A percentile compares a stretch with the other conserved stretches of the same genome.
phyloP scores from a whole-genome alignment of 2,888 invertebrate species.

The Mythimna vitellina region DNA sequence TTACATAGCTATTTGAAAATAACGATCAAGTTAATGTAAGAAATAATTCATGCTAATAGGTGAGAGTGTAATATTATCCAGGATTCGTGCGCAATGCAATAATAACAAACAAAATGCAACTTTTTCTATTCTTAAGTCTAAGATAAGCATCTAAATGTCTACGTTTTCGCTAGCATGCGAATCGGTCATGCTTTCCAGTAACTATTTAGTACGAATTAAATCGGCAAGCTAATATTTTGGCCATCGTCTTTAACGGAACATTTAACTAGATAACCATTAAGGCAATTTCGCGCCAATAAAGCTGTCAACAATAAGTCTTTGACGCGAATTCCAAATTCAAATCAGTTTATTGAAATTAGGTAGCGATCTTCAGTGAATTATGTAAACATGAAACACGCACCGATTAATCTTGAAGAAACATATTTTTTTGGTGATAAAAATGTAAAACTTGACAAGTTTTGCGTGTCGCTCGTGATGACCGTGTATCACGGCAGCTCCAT shows the following conservation, averaged over 20 bases:
- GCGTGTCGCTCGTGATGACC: slow-evolving; percentile 47
- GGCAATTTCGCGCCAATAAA: slow-evolving; percentile 49
- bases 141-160: slow-evolving; percentile 43
- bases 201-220: slow-evolving; percentile 36
- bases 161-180: slow-evolving; percentile 41
- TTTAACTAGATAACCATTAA: slow-evolving; percentile 38
- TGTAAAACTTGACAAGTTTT: slow-evolving; percentile 29
- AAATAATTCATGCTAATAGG: slow-evolving; percentile 14
- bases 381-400: slow-evolving; percentile 49
- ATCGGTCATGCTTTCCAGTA: slow-evolving; percentile 51
- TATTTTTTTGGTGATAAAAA: slow-evolving; percentile 52
- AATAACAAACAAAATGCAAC: slow-evolving; percentile 27
- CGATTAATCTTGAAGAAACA: slow-evolving; percentile 44
- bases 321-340: slow-evolving; percentile 57
- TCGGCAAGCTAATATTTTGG: slow-evolving; percentile 41
- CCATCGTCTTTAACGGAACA: slow-evolving; percentile 41
- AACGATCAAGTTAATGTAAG: slow-evolving; percentile 7
- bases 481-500: slow-evolving; percentile 49
- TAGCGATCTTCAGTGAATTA: slow-evolving; percentile 44
- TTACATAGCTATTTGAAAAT: neutral
- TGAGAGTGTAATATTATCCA: slow-evolving; percentile 34
- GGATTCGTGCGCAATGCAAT: slow-evolving; percentile 34
- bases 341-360: slow-evolving; percentile 42
- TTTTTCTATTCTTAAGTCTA: slow-evolving; percentile 27
- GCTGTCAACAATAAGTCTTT: slow-evolving; percentile 46